Evolutionary conservation across 2,797 vertebrate species (phyloP), one percentile per base, ranked within the genome.

Genomic region (Caiman crocodilus): DNA sequence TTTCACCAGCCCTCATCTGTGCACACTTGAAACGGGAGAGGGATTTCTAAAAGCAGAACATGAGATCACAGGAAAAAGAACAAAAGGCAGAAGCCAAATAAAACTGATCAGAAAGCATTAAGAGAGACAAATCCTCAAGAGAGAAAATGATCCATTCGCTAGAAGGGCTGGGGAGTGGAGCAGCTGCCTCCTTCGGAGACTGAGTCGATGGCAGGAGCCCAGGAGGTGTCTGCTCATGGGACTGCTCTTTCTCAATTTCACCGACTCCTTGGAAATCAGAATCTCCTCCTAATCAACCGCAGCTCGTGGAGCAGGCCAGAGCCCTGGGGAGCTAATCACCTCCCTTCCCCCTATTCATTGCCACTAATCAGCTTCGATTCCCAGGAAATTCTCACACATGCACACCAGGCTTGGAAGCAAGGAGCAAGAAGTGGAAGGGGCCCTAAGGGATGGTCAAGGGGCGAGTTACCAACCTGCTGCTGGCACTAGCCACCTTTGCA

Each of bases 81-180:
- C 63, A 76, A 81, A 77, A 89, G 83, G 63, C 71, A 56, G 16
- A 63, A 92, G 63, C 26, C n/a, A 4, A 80, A 63, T 2, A 90
- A 77, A 13, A 69, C 50, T 79, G 28, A 82, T 64, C 0, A 10
- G 23, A 87, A 89, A 74, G 90, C 89, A 85, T 94, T 92, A 84
- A 93, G 76, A 87, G 64, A 63, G 96, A 35, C 57, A 60, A 79
- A 89, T 93, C 87, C 78, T 94, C 83, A 32, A 57, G 94, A 95
- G 88, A 94, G 87, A 86, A 73, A 84, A 79, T 32, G 69, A 79
- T 56, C 59, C 2, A 63, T 32, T 91, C 90, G 90, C 91, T 94
- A 77, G 90, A 90, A 93, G 91, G 94, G 80, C 71, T 79, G 17
- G 81, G 93, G 87, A 73, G 82, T 10, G 89, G 88, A 88, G 78